Base-by-base conservation (phyloP, 2,113 vertebrate genomes). In the Eudyptes chrysolophus region DNA sequence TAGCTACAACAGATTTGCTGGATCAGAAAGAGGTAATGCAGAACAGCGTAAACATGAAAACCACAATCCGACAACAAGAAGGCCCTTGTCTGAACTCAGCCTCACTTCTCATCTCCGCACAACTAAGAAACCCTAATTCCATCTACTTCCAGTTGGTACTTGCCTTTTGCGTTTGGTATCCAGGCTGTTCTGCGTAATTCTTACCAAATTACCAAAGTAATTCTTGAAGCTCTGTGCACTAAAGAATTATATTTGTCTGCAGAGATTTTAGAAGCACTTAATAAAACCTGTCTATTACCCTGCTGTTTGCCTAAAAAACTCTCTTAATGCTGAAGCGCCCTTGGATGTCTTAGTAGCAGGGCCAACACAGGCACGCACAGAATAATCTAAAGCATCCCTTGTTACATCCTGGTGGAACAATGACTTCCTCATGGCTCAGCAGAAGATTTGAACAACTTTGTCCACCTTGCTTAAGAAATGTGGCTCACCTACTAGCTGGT, bases 11-110 rank as follows among this genome's bases (percentile, higher is more conserved):
- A 81, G 78, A 80, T 85, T 89, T 92, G 57, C 84, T 90, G 96
- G 78, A 95, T 92, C 85, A 93, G 75, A 79, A 93, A 51, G 48
- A 82, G 70, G 69, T 83, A 61, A 82, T 58, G 71, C 21, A 74
- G 87, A 97, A 29, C 38, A 81, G 26, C 16, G 12, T 77, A 95
- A 95, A 97, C 64, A 96, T 92, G 72, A 92, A 95, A 96, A 85
- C 86, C 97, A 78, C 6, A 77, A 89, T 71, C 84, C 4, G 1
- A 71, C 93, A 94, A 74, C 80, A 84, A 91, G 62, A 69, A 90
- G 69, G 38, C 90, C 94, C 48, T 94, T 93, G 94, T 85, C 70
- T 97, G 95, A 97, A 95, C 87, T 62, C 85, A 90, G 61, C 78
- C 78, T 81, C 42, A 1, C 74, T 93, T 95, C 87, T 60, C 64